Conservation (phyloP, 2,113 vertebrate species). For the Corvus moneduloides region DNA sequence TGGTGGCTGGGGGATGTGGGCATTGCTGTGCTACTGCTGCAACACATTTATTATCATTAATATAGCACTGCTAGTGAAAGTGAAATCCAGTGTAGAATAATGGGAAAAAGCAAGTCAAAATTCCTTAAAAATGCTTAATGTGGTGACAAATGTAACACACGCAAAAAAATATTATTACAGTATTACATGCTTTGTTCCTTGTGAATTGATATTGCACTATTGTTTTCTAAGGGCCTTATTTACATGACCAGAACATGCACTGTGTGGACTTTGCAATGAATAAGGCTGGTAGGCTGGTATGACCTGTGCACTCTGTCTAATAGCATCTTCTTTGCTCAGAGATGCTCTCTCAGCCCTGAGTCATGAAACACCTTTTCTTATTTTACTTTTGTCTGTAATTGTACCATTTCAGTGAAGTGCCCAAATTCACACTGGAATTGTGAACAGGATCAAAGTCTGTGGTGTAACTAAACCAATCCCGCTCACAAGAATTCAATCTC, state of each 20-base stretch:
- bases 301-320: background rate
- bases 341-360: background rate
- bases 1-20: background rate
- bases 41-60: background rate
- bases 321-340: background rate
- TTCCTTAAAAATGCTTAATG: background rate
- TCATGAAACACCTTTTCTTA: background rate
- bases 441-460: constrained; percentile 4
- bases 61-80: background rate
- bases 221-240: background rate
- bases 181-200: background rate
- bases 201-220: background rate
- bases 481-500: background rate
- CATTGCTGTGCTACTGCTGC: background rate
- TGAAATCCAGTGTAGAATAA: background rate
- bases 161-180: background rate
- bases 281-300: background rate
- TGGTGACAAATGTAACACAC: background rate
- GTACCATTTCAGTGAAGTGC: background rate
- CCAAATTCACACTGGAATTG: background rate
- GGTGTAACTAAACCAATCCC: constrained; percentile 22
- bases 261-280: background rate
- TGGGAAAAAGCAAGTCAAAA: background rate
- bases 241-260: background rate
- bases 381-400: background rate